These are phyloP conservation scores for Lates calcarifer DNA, from an alignment of 2,113 vertebrate species.

Conservation along the genomic window DNA sequence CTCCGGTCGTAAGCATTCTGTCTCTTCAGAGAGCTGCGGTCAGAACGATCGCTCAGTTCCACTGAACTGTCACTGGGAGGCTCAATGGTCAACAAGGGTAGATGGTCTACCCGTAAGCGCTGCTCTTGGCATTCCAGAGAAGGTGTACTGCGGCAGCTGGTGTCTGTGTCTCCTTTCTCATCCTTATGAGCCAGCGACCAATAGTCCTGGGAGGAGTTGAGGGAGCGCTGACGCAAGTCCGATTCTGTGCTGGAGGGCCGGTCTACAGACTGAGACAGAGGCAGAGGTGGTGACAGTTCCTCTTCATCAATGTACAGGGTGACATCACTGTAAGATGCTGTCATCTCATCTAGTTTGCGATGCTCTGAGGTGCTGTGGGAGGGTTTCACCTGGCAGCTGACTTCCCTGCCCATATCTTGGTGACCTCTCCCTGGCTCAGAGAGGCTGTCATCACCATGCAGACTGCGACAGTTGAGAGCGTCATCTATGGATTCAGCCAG, in stretches of 20 bases:
- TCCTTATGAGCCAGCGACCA: constrained; percentile 94
- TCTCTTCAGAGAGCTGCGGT: constrained; percentile 91
- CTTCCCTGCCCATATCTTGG: constrained; percentile 85
- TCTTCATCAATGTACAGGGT: constrained; percentile 98
- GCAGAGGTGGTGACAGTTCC: constrained; percentile 93
- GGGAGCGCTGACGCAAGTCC: constrained; percentile 88
- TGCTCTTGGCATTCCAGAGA: constrained; percentile 93
- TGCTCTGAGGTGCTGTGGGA: constrained; percentile 84
- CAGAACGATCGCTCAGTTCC: constrained; percentile 94
- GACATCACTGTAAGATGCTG: constrained; percentile 95
- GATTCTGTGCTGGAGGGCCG: constrained; percentile 90
- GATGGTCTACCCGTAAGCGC: constrained; percentile 89
- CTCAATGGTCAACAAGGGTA: constrained; percentile 94
- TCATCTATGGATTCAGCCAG: constrained; percentile 97
- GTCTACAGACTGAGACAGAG: constrained; percentile 88
- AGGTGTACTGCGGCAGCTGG: constrained; percentile 94
- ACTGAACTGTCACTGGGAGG: constrained; percentile 96
- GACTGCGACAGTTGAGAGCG: constrained; percentile 94
- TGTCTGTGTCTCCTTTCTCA: constrained; percentile 92
- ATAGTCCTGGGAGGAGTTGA: constrained; percentile 91
- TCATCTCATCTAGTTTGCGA: constrained; percentile 94
- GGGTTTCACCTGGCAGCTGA: constrained; percentile 82
- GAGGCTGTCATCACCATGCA: constrained; percentile 90
- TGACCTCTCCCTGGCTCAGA: constrained; percentile 79
- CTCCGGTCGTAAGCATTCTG: constrained; percentile 89